Base-by-base conservation (phyloP, 2,797 vertebrate genomes). In the Mareca strepera region DNA sequence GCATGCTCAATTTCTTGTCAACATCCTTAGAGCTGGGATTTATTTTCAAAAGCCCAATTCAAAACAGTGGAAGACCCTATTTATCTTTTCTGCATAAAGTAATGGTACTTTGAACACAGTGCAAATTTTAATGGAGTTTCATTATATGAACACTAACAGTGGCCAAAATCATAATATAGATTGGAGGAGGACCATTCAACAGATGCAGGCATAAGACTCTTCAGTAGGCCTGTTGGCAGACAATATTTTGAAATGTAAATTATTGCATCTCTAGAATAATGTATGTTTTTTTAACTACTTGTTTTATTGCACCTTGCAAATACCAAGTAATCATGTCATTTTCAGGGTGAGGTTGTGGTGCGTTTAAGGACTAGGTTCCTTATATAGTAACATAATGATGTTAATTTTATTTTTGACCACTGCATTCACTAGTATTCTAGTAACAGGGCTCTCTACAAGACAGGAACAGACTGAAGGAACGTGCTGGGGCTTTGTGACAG, bases 261-360 rank as follows among this genome's bases (percentile, higher is more conserved):
- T 20, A 31, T 44, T 1, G 0, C 5, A 37, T 37, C 10, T 56
- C 37, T 50, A 68, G 56, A 58, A 28, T 35, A 23, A 12, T 2
- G 8, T 3, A 1, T 56, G 0, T 6, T 4, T 58, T 21, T 58
- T 39, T 59, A 16, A 29, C 26, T 25, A 1, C 2, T 0, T 17
- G 12, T 26, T 66, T 11, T 7, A 1, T 23, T 59, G 31, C 41
- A 16, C 63, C 17, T 60, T 28, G 21, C 22, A 21, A 21, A 43
- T 4, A 39, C 33, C 7, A 1, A 14, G 2, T 1, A 7, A 29
- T 14, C 7, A 2, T 2, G 28, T 46, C 3, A 2, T 55, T 82
- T 52, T 11, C 59, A 41, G 55, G 9, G 3, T 17, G n/a, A 37
- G 1, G 0, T 8, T 11, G 1, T 6, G 33, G 29, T 35, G 35